phyloP scores from a whole-genome alignment of 1,140 invertebrate genomes.

The Scylla paramamosain region DNA sequence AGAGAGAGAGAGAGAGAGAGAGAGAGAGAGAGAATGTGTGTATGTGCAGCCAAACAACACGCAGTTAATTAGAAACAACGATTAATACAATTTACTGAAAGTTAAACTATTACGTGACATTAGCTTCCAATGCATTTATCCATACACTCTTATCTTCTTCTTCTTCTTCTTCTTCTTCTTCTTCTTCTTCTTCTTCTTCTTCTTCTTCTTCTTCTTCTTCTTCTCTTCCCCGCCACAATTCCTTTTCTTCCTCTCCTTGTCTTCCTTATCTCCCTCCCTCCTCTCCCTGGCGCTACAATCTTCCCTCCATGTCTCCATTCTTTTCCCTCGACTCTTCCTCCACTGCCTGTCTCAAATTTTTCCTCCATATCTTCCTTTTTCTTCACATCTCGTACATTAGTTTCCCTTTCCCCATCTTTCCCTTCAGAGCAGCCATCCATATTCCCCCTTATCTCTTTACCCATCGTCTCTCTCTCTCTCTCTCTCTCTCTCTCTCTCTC shows the following conservation, averaged over 20 bases:
- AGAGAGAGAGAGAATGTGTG: no score
- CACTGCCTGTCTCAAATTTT: background rate
- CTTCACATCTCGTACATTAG: background rate
- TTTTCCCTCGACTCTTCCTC: background rate
- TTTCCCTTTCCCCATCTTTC: background rate
- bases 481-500: background rate
- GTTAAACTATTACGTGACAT: no score
- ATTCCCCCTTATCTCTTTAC: background rate
- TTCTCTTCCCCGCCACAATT: no score
- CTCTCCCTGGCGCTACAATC: background rate
- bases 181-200: background rate
- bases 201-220: background rate
- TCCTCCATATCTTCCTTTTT: background rate
- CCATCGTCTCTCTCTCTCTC: background rate
- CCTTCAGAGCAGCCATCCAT: background rate
- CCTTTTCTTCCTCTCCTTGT: background rate
- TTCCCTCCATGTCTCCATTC: background rate
- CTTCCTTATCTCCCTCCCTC: background rate
- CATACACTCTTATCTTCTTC: no score
- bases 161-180: background rate
- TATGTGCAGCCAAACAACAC: no score
- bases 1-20: no score
- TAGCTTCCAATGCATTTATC: no score
- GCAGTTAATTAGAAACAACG: no score
- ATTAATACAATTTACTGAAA: no score